These are phyloP conservation scores for Thymallus thymallus DNA, from an alignment of 2,113 vertebrate genomes.

Conservation along the genomic window DNA sequence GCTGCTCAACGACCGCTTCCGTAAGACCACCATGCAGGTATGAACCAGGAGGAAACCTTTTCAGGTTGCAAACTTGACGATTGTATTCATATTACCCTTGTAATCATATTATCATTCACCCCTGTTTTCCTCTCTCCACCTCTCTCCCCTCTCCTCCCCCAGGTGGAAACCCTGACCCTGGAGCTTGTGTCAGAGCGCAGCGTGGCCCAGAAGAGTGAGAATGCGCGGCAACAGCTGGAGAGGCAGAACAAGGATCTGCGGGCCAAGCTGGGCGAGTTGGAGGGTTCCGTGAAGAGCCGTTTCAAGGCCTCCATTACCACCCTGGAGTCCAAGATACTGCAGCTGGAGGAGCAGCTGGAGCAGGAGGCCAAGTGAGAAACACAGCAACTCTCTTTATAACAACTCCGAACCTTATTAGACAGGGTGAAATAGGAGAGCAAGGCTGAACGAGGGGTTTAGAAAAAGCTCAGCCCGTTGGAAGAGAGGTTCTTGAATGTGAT, in stretches of 20 bases:
- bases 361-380: slow-evolving; percentile 87
- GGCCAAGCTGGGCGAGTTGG: slow-evolving; percentile 94
- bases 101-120: not conserved
- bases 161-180: slow-evolving; percentile 89
- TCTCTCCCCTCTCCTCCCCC: slow-evolving; percentile 4
- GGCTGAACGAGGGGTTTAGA: not conserved
- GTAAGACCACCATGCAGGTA: slow-evolving; percentile 93
- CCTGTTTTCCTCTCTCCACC: not conserved
- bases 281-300: slow-evolving; percentile 88
- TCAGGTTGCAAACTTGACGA: not conserved
- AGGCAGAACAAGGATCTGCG: slow-evolving; percentile 95
- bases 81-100: not conserved
- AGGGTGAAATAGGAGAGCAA: not conserved
- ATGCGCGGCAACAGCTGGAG: slow-evolving; percentile 90
- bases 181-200: slow-evolving; percentile 89
- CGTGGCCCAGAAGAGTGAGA: slow-evolving; percentile 89
- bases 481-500: no score
- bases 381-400: not conserved
- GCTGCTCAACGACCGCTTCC: slow-evolving; percentile 88
- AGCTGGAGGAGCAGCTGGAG: slow-evolving; percentile 94
- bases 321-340: slow-evolving; percentile 90
- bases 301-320: slow-evolving; percentile 89
- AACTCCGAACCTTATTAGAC: not conserved
- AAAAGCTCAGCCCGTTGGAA: no score
- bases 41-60: not conserved